Conservation (phyloP, 1,140 invertebrate genomes). For the Caenorhabditis inopinata region DNA sequence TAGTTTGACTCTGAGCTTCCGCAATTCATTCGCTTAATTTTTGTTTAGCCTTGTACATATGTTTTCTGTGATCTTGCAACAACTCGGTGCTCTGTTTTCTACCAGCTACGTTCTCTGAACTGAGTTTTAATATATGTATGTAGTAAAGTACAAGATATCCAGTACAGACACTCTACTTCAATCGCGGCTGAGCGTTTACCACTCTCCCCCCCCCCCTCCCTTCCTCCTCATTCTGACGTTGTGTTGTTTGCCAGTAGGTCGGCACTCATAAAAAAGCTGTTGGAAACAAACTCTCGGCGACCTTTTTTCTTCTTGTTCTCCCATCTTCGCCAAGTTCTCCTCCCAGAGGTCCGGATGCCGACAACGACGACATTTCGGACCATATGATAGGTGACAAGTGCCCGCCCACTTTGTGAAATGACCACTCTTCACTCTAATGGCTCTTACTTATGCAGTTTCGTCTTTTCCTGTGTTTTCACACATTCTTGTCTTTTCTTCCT, state of each 20-base stretch:
- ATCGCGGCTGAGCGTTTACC: conserved; percentile 17
- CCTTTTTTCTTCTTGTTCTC: neutral
- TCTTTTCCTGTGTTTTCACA: conserved; percentile 29
- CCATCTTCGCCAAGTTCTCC: neutral
- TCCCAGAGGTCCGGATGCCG: neutral
- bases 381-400: conserved; percentile 23
- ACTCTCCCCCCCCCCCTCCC: neutral
- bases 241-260: conserved; percentile 32
- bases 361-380: neutral
- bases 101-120: no score
- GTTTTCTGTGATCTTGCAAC: no score
- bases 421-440: neutral
- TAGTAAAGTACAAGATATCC: conserved; percentile 27
- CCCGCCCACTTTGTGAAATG: neutral
- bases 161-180: conserved; percentile 17
- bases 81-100: no score
- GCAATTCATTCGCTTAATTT: no score
- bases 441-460: conserved; percentile 16
- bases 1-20: no score
- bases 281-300: conserved; percentile 25
- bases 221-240: conserved; percentile 16
- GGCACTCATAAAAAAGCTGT: conserved; percentile 34
- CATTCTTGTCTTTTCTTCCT: neutral
- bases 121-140: neutral
- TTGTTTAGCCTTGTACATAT: no score